These are phyloP conservation scores for Girardia tigrina DNA, from an alignment of 2,888 invertebrate genomes.

Conservation along the genomic window DNA sequence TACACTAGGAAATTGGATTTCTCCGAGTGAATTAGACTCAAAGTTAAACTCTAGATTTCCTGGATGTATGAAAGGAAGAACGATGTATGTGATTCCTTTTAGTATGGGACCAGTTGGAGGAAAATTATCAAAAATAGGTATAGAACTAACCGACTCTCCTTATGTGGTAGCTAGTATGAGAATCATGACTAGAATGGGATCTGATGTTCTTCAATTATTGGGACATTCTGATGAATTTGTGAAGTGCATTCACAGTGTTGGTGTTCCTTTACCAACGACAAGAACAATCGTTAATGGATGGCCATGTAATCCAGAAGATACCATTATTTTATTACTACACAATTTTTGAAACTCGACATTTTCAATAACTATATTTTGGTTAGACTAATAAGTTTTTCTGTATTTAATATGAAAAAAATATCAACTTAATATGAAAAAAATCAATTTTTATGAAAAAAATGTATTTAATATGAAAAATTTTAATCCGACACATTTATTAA, in stretches of 20 bases:
- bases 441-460: too few species aligned
- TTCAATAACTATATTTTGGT: too few species aligned
- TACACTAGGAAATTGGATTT: constrained; percentile 40
- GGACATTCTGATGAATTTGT: constrained; percentile 39
- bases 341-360: too few species aligned
- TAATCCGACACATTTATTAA: too few species aligned
- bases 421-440: too few species aligned
- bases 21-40: constrained; percentile 38
- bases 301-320: too few species aligned
- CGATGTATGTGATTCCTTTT: constrained; percentile 42
- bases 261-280: constrained; percentile 38
- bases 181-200: constrained; percentile 40
- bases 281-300: too few species aligned
- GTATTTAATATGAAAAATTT: too few species aligned
- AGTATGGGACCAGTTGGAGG: constrained; percentile 41
- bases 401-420: too few species aligned
- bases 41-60: constrained; percentile 39
- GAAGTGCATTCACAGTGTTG: constrained; percentile 40
- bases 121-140: constrained; percentile 40
- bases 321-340: too few species aligned
- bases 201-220: constrained; percentile 38
- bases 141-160: constrained; percentile 41
- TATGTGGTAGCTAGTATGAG: constrained; percentile 41
- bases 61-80: constrained; percentile 41
- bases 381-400: too few species aligned